phyloP scores from a whole-genome alignment of 1,140 invertebrate species.

The Geopemphigus sp. region DNA sequence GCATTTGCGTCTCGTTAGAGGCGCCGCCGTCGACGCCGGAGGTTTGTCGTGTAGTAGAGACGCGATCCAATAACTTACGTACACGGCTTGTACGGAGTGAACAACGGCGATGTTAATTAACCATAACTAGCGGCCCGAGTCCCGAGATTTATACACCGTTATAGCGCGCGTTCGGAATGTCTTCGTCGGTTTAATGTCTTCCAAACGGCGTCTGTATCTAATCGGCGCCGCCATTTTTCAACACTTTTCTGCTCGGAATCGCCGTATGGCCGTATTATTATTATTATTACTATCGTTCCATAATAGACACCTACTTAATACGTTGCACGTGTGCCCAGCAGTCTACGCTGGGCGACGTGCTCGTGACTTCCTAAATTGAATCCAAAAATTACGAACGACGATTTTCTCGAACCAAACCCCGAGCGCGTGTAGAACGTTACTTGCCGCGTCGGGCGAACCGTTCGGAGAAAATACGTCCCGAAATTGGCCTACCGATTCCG shows the following conservation, averaged over 20 bases:
- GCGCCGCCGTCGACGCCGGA: constrained; percentile 28
- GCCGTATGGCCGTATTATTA: too few relatives aligned
- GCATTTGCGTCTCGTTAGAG: constrained; percentile 48
- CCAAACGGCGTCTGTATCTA: too few relatives aligned
- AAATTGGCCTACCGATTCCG: too few relatives aligned
- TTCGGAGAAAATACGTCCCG: too few relatives aligned
- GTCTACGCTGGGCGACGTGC: too few relatives aligned
- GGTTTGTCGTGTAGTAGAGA: too few relatives aligned
- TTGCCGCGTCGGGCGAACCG: too few relatives aligned
- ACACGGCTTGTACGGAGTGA: neutral
- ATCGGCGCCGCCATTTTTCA: neutral
- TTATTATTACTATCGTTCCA: neutral
- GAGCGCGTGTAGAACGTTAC: too few relatives aligned
- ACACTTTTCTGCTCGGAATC: constrained; percentile 16
- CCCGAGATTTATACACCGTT: neutral
- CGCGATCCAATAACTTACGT: constrained; percentile 29
- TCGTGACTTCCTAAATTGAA: too few relatives aligned
- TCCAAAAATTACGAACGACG: too few relatives aligned
- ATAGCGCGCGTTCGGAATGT: neutral
- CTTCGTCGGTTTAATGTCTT: neutral
- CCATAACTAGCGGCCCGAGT: constrained; percentile 28
- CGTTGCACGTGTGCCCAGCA: neutral
- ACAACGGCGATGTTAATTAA: constrained; percentile 24
- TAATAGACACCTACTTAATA: too few relatives aligned
- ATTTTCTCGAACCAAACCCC: too few relatives aligned